Conservation (phyloP, 2,113 vertebrate genomes). For the Nipponia nippon region DNA sequence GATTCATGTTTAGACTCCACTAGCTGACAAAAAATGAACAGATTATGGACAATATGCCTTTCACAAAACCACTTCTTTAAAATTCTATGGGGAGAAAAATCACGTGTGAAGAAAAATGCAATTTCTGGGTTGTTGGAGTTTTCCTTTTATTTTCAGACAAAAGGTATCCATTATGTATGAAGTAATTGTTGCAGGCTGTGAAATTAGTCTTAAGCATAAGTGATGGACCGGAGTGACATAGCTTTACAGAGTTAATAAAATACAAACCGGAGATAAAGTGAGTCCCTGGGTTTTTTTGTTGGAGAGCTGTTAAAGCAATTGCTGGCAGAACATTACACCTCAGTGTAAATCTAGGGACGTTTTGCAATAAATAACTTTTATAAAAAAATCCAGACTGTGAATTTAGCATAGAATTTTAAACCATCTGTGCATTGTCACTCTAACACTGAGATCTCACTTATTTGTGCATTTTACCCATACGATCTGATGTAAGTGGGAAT, state of each 20-base stretch:
- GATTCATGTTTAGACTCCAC: not conserved
- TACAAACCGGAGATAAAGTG: not conserved
- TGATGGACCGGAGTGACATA: constrained; percentile 4
- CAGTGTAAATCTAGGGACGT: not conserved
- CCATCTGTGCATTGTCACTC: constrained; percentile 28
- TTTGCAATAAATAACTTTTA: constrained; percentile 43
- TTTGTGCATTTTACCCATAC: constrained; percentile 3
- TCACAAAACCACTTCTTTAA: not conserved
- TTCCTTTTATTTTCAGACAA: not conserved
- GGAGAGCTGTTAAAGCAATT: constrained; percentile 58
- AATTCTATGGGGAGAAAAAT: not conserved
- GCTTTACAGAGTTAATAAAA: constrained; percentile 41
- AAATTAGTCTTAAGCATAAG: not conserved
- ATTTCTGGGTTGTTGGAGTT: not conserved
- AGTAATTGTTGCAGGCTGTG: constrained; percentile 19
- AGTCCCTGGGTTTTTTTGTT: not conserved
- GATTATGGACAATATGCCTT: not conserved
- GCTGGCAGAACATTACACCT: constrained; percentile 14
- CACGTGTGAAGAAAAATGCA: not conserved
- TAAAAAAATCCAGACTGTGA: not conserved
- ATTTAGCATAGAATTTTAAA: constrained; percentile 26
- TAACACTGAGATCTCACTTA: not conserved
- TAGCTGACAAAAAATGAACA: not conserved
- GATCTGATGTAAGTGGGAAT: not conserved
- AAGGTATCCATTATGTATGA: not conserved